phyloP scores from a whole-genome alignment of 2,113 vertebrate genomes.

The Pipa parva region DNA sequence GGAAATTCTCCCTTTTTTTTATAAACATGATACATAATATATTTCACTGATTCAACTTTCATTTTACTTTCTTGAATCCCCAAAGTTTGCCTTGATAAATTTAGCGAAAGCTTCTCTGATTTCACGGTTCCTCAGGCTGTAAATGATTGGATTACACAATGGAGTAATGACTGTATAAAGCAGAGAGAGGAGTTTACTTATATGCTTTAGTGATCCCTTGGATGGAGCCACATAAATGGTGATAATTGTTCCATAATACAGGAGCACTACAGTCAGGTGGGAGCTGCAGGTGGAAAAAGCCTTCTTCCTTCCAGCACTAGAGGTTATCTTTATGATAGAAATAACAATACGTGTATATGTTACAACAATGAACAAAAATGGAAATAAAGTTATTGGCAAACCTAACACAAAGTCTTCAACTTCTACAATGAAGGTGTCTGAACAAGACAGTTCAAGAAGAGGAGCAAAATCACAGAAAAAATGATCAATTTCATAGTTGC shows the following conservation, averaged over 20 bases:
- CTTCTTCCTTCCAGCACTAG: not conserved
- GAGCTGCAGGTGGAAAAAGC: too few relatives aligned
- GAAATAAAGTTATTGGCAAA: not conserved
- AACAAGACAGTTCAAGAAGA: too few relatives aligned
- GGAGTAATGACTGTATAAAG: constrained; percentile 2
- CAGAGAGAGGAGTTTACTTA: constrained; percentile 5
- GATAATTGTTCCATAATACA: constrained; percentile 38
- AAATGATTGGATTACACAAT: constrained; percentile 12
- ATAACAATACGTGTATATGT: constrained; percentile 46
- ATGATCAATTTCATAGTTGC: not conserved
- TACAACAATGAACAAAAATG: not conserved
- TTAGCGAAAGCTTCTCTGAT: too few relatives aligned
- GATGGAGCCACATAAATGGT: not conserved
- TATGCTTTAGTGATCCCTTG: not conserved
- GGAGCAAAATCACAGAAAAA: too few relatives aligned
- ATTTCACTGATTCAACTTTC: too few relatives aligned
- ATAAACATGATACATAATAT: too few relatives aligned
- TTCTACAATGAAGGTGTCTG: not conserved
- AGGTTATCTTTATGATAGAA: not conserved
- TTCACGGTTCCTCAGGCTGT: too few relatives aligned
- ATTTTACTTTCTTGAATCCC: too few relatives aligned
- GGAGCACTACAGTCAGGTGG: constrained; percentile 17
- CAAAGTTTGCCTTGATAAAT: too few relatives aligned
- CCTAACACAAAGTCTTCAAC: not conserved
- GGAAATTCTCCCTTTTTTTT: too few relatives aligned